phyloP scores from a whole-genome alignment of 2,797 vertebrate species.

The Crypturellus tataupa region DNA sequence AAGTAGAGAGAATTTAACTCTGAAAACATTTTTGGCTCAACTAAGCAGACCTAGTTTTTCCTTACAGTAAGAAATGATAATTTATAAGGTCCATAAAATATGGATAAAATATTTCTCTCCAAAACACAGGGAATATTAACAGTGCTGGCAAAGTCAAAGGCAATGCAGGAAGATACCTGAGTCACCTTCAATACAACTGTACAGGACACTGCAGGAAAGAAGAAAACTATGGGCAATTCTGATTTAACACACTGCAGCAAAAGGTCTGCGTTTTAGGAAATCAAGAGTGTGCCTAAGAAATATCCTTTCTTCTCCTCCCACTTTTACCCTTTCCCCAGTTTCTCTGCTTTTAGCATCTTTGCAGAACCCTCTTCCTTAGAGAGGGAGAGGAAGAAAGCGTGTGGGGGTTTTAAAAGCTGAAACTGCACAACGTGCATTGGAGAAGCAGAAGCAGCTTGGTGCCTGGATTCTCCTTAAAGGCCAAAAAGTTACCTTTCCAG shows the following conservation, averaged over 20 bases:
- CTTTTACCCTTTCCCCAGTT: background rate
- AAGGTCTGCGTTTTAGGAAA: background rate
- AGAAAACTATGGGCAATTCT: background rate
- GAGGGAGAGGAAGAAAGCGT: background rate
- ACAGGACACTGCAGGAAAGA: background rate
- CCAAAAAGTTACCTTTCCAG: slow-evolving; percentile 1
- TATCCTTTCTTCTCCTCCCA: background rate
- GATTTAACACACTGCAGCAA: background rate
- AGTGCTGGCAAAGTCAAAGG: background rate
- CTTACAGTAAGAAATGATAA: background rate
- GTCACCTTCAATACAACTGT: background rate
- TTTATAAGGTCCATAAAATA: background rate
- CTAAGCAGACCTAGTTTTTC: background rate
- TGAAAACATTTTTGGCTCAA: background rate
- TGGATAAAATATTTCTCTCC: background rate
- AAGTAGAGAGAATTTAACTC: background rate
- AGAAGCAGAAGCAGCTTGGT: background rate
- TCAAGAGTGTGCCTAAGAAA: background rate
- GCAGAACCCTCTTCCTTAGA: background rate
- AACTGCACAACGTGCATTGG: background rate
- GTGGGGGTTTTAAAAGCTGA: background rate
- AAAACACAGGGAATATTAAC: background rate
- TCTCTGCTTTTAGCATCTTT: background rate
- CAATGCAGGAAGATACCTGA: background rate
- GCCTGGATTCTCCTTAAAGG: background rate